Evolutionary conservation across 2,888 invertebrate species (phyloP).

Genomic region (Drosophila stalkeri): DNA sequence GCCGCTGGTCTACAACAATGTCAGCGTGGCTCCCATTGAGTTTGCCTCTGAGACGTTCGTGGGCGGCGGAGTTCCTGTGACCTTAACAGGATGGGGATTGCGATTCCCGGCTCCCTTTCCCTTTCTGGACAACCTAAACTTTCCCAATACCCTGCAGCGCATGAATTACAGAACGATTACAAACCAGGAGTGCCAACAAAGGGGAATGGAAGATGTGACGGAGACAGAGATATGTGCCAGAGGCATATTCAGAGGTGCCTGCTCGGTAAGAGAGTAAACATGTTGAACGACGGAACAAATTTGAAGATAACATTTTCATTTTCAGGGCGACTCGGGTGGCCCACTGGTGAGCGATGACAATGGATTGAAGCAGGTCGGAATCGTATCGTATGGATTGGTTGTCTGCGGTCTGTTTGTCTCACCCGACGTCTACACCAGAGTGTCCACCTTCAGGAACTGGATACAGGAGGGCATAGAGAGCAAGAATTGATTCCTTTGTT

Average conservation of each 20-base stretch:
- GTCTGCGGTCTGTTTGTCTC: slow-evolving; percentile 78
- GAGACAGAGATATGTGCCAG: slow-evolving; percentile 83
- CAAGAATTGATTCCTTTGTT: not conserved
- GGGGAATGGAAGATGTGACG: slow-evolving; percentile 76
- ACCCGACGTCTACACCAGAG: slow-evolving; percentile 84
- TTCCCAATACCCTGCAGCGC: slow-evolving; percentile 78
- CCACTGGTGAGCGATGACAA: slow-evolving; percentile 75
- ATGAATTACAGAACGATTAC: slow-evolving; percentile 80
- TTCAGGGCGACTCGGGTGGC: slow-evolving; percentile 84
- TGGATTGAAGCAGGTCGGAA: slow-evolving; percentile 76
- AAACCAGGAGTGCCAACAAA: slow-evolving; percentile 73
- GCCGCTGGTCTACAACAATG: slow-evolving; percentile 71
- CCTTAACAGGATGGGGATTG: slow-evolving; percentile 84
- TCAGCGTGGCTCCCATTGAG: slow-evolving; percentile 84
- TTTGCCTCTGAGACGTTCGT: slow-evolving; percentile 58
- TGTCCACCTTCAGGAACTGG: slow-evolving; percentile 82
- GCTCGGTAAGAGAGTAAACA: slow-evolving; percentile 70
- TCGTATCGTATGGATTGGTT: slow-evolving; percentile 82
- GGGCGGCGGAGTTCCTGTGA: slow-evolving; percentile 72
- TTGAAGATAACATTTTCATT: no score
- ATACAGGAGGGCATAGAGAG: slow-evolving; percentile 45
- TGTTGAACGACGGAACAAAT: not conserved
- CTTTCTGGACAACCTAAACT: slow-evolving; percentile 70
- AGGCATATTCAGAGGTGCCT: slow-evolving; percentile 76
- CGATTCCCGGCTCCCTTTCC: slow-evolving; percentile 75